Conservation (phyloP, 2,888 invertebrate genomes). For the Bimastos eiseni region DNA sequence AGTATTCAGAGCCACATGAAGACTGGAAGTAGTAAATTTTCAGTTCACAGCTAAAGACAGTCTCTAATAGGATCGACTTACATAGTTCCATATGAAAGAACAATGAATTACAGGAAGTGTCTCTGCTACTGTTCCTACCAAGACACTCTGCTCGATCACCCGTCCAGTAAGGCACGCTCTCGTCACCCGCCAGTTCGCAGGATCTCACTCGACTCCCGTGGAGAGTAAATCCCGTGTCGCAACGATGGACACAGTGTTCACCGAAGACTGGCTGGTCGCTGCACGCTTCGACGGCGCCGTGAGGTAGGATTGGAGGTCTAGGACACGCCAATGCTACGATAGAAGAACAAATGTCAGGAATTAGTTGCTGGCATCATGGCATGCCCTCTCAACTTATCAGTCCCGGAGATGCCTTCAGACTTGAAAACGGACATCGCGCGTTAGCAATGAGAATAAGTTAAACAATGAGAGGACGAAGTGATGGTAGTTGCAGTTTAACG, state of each 20-base stretch:
- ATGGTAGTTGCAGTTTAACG: no score
- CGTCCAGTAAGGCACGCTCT: conserved; percentile 22
- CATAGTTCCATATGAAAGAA: not conserved
- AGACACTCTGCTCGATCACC: not conserved
- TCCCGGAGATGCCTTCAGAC: no score
- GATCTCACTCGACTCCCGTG: not conserved
- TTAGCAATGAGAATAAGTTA: no score
- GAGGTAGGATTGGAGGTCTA: not conserved
- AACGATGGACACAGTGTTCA: not conserved
- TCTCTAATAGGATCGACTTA: no score
- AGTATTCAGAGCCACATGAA: no score
- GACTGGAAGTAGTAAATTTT: no score
- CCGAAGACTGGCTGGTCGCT: not conserved
- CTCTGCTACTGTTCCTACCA: not conserved
- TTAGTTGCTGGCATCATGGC: no score
- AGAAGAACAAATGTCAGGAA: not conserved
- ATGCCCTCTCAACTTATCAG: no score
- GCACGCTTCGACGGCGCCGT: not conserved
- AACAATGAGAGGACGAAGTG: no score
- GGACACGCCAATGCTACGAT: not conserved
- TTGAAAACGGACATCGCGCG: no score
- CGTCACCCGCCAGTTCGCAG: not conserved
- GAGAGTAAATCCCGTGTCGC: not conserved
- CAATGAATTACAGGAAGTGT: no score
- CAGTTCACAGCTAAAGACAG: no score